Percentiles rank a stretch among this genome's conserved stretches.
These are phyloP conservation scores for Sigmodon hispidus DNA, from an alignment of 2,113 vertebrate species.

Conservation along the genomic window DNA sequence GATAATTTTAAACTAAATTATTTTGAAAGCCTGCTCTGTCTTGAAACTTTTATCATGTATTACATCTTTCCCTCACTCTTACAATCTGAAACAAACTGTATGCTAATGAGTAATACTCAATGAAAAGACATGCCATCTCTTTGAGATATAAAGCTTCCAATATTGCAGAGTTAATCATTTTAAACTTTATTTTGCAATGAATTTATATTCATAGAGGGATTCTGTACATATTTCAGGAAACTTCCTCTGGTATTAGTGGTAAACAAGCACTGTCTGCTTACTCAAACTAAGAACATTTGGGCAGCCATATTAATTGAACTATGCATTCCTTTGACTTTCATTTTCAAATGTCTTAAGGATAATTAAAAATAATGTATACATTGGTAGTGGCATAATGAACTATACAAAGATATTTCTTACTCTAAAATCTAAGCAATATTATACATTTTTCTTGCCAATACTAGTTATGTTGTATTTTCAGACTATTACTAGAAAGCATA, in stretches of 20 bases:
- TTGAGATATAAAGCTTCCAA: background rate
- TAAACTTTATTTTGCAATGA: background rate
- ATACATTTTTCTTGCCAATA: background rate
- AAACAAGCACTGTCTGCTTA: background rate
- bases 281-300: background rate
- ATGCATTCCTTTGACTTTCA: background rate
- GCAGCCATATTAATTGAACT: background rate
- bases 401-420: background rate
- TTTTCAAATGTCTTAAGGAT: background rate
- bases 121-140: background rate
- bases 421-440: background rate
- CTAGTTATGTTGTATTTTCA: background rate
- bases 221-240: background rate
- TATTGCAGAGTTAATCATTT: background rate
- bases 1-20: background rate
- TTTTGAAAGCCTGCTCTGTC: background rate
- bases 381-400: background rate
- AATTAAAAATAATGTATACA: background rate
- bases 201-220: background rate
- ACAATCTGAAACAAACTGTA: background rate
- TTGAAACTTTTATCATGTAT: background rate
- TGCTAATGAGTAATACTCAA: background rate
- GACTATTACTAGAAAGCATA: background rate
- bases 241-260: background rate
- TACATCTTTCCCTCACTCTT: background rate